phyloP scores from a whole-genome alignment of 2,113 vertebrate species.

The Orientallactaga bullata region DNA sequence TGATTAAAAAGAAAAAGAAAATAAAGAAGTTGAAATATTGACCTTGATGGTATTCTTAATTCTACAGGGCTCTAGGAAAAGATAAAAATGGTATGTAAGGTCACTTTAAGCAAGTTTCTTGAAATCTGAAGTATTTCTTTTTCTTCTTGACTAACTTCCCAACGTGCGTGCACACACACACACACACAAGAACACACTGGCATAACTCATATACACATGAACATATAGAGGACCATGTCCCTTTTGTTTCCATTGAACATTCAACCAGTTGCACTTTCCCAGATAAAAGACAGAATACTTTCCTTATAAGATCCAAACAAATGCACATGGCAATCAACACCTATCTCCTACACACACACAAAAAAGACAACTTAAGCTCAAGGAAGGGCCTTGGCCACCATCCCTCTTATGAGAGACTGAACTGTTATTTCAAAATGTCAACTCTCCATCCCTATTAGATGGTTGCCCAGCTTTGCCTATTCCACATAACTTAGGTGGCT shows the following conservation, averaged over 20 bases:
- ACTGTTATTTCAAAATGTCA: neutral
- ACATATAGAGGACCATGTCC: neutral
- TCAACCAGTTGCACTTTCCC: neutral
- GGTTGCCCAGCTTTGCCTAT: accelerated
- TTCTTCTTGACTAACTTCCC: neutral
- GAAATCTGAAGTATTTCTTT: neutral
- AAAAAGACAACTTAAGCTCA: neutral
- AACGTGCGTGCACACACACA: neutral
- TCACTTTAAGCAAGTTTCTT: neutral
- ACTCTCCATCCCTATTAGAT: neutral
- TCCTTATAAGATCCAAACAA: neutral
- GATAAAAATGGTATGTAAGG: neutral
- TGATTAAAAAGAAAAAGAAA: too few species aligned
- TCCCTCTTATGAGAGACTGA: too few species aligned
- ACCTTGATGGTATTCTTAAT: neutral
- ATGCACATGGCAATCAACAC: neutral
- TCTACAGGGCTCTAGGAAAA: neutral
- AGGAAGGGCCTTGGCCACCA: neutral
- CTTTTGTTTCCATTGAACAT: accelerated
- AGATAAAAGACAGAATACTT: neutral
- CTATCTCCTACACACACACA: too few species aligned
- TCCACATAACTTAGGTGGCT: accelerated
- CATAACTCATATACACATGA: neutral
- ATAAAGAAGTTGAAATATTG: neutral
- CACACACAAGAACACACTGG: too few species aligned